Evolutionary conservation across 2,113 vertebrate species (phyloP), one percentile per base, ranked within the genome.

Genomic region (Nerophis lumbriciformis): DNA sequence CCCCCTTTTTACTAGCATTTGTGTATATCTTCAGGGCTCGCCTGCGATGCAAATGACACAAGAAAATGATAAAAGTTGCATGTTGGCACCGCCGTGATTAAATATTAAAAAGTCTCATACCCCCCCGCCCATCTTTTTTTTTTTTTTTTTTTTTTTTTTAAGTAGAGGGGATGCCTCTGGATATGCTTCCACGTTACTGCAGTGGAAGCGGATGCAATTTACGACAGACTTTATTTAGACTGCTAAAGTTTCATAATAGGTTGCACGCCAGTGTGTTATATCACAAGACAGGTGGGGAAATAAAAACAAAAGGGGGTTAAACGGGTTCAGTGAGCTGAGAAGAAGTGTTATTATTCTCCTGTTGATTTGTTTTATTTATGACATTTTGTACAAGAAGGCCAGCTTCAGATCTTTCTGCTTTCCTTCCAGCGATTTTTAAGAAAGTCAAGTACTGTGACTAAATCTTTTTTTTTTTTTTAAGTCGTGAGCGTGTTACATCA

Each of bases 51-150:
- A 87, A 90, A 88, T 85, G 88, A 88, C 85, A 87, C 85, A 87
- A 87, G 83, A 87, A 88, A 84, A 76, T 87, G 78, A 88, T 89
- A 82, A 91, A 89, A 90, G 81, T 88, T 88, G 84, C 80, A 89
- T 87, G 87, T 88, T 89, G 88, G 84, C 86, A 87, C 85, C 78
- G 79, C 74, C 83, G 59, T 86, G 88, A 91, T 92, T 89, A 90
- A 90, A 88, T 88, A 90, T 89, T 90, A 90, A 89, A 87, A 76
- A 77, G 75, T 65, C 56, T 65, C 71, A 65, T 77, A 77, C 84
- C 70, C 75, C 75, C 42, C 14, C 51, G 8, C 44, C 10, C 58
- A 19, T 13, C 16, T 36, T 28, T 45, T 59, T 63, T 52, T 57
- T 72, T 75, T 66, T n/a, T n/a, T n/a, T n/a, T n/a, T 28, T 28